Conservation (phyloP, 1,140 invertebrate genomes). For the Drosophila ficusphila region DNA sequence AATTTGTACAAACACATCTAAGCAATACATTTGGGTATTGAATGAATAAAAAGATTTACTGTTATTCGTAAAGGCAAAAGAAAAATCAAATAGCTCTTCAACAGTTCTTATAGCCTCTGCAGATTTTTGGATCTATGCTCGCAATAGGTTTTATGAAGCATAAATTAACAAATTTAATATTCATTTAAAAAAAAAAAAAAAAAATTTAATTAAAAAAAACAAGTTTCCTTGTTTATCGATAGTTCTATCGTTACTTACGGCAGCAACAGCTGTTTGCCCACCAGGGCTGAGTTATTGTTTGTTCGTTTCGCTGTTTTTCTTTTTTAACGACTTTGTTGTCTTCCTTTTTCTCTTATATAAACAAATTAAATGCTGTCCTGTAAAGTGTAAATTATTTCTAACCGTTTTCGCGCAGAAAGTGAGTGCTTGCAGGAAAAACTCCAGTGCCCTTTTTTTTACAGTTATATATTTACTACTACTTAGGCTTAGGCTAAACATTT, state of each 20-base stretch:
- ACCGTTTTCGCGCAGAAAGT: neutral
- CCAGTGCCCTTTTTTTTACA: no score
- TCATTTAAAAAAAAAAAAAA: no score
- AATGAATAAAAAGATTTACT: no score
- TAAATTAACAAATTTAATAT: no score
- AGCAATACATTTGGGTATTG: no score
- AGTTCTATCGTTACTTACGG: neutral
- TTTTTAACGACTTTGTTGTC: constrained; percentile 8
- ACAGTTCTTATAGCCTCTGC: no score
- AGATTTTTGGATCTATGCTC: no score
- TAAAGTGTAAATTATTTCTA: neutral
- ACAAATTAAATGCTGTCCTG: constrained; percentile 14
- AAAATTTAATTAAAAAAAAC: no score
- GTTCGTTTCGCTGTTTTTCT: constrained; percentile 18
- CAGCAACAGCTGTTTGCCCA: constrained; percentile 25
- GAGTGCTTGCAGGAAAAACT: neutral
- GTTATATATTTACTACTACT: constrained; percentile 21
- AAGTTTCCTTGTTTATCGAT: neutral
- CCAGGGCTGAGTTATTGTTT: constrained; percentile 33
- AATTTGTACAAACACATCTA: no score
- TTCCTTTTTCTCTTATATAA: constrained; percentile 32
- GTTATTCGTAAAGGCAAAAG: no score
- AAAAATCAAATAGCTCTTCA: no score
- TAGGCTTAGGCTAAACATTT: constrained; percentile 44
- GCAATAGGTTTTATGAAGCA: no score